Base-by-base conservation (phyloP, 2,888 invertebrate genomes). In the Lithophane semibrunnea region DNA sequence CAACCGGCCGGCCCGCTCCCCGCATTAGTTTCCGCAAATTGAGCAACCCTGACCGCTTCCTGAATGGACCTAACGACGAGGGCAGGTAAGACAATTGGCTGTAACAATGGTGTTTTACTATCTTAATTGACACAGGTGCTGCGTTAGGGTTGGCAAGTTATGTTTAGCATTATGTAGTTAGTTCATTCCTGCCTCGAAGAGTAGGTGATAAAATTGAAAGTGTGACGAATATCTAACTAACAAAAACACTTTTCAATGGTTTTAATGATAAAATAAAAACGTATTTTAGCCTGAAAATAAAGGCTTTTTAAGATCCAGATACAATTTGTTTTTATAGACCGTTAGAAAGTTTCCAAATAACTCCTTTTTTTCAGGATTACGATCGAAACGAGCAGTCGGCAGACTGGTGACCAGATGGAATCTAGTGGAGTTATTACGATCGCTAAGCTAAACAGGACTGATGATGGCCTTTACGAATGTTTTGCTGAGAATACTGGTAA, bases 401-500 rank as follows among this genome's bases (percentile, higher is more conserved):
- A 92, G 86, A 94, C 93, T 44, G 96, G 96, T 44, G 96, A 96
- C 87, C 96, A 96, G 86, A 96, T 96, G 93, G 94, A 96, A 84
- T 94, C 96, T 2, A 96, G 97, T 71, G 98, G 98, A 47, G 97
- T 97, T 3, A 95, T 99, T 79, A 97, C 97, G 56, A 98, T 99
- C 87, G 92, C 97, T 0, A 97, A 97, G 71, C 91, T 98, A 21
- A 97, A 97, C 72, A 97, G 98, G 80, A 97, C 97, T 4, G 98
- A 99, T 93, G 99, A 99, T 93, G 99, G 99, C 0, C 96, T 99
- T 13, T 99, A 99, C 92, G 98, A 98, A 91, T 99, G 99, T 92
- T 97, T 98, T 70, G 99, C 99, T 9, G 97, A 97, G 89, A 99
- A 99, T 91, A 97, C 97, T 90, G 98, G 96, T 96, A 92, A 80